Evolutionary conservation across 2,797 vertebrate genomes (phyloP).

Genomic region (Garrulus glandarius): DNA sequence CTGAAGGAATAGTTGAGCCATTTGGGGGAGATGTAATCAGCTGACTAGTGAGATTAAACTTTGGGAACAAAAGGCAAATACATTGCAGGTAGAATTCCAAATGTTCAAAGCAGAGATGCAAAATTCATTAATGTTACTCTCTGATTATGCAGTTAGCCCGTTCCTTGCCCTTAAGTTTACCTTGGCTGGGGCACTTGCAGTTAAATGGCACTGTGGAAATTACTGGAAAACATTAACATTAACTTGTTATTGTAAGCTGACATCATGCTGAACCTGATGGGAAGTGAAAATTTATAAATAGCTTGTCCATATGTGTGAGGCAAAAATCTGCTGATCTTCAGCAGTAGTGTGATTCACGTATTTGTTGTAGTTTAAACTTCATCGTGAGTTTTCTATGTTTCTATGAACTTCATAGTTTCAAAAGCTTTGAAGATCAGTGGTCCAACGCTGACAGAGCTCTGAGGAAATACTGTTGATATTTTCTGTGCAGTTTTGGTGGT

Average conservation of each 20-base stretch:
- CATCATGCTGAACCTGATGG: slow-evolving; percentile 71
- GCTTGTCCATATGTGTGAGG: slow-evolving; percentile 60
- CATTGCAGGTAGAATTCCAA: slow-evolving; percentile 41
- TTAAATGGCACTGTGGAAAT: slow-evolving; percentile 77
- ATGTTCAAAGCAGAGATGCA: slow-evolving; percentile 61
- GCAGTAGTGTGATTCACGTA: slow-evolving; percentile 25
- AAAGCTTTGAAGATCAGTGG: not conserved
- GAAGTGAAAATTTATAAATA: slow-evolving; percentile 79
- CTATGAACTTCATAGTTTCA: not conserved
- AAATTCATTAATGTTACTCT: slow-evolving; percentile 66
- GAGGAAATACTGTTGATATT: not conserved
- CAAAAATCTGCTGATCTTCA: slow-evolving; percentile 71
- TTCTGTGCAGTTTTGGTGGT: not conserved
- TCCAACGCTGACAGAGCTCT: not conserved
- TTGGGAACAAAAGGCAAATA: slow-evolving; percentile 4
- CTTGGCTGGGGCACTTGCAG: slow-evolving; percentile 71
- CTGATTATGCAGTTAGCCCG: slow-evolving; percentile 69
- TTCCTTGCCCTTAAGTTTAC: slow-evolving; percentile 72
- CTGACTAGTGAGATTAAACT: slow-evolving; percentile 22
- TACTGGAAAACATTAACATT: slow-evolving; percentile 80
- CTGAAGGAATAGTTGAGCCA: slow-evolving; percentile 5
- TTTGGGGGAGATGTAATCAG: not conserved
- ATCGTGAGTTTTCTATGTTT: not conserved
- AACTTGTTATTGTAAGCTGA: slow-evolving; percentile 80
- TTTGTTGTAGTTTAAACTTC: slow-evolving; percentile 50